Evolutionary conservation across 2,888 invertebrate genomes (phyloP), one percentile per base, ranked within the genome.

Genomic region (Hirtodrosophila histrioides): DNA sequence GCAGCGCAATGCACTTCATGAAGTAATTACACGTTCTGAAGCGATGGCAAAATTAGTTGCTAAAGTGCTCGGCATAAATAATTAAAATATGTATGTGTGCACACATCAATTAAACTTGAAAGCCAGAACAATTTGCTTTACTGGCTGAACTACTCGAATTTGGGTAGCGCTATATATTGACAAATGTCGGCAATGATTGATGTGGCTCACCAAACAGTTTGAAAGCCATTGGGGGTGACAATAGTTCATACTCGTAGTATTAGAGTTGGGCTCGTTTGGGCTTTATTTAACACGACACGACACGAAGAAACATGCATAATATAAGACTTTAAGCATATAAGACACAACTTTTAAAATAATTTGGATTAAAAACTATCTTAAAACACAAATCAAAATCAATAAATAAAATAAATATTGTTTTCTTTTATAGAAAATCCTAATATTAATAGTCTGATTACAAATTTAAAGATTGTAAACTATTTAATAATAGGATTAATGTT

Each of bases 61-160:
- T 57, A 49, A 64, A 78, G 66, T 80, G 82, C 61, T 70, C 53
- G 53, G 58, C 72, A 58, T 65, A 60, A 55, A 75, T 82, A 82
- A 81, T 85, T 85, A 82, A 85, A 78, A 77, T 63, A 43, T 76
- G 49, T 64, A 71, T 61, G 44, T 17, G 17, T 17, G n/a, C n/a
- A n/a, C n/a, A 27, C 75, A 78, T 80, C 78, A 80, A 75, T 83
- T 85, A 58, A 56, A 55, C 55, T 69, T 80, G 79, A 69, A 78
- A 46, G 67, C 46, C 49, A 69, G 57, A 81, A 70, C 75, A 83
- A 61, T 72, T 74, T 46, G 56, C 11, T 40, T 44, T 39, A 49
- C 12, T 9, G 44, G 27, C 27, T 27, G 4, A 24, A n/a, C 29
- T 7, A 9, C 31, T 27, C 10, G 9, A 10, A 40, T 46, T 53